These are phyloP conservation scores for Drosophila quasianomalipes DNA, from an alignment of 2,888 invertebrate species.

Conservation along the genomic window DNA sequence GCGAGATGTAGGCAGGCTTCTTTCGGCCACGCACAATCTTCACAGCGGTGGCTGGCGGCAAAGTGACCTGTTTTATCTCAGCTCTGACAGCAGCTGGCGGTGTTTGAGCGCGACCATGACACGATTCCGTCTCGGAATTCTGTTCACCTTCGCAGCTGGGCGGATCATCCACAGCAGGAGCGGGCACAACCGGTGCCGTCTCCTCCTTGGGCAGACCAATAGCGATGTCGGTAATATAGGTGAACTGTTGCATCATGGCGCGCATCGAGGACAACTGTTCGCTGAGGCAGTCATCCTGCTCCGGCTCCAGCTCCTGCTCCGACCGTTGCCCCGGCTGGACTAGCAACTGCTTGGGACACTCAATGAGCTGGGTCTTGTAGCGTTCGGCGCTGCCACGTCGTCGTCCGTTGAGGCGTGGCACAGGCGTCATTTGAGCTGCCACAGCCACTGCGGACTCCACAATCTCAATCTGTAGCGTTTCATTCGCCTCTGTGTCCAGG, in stretches of 20 bases:
- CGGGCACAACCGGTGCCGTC: background rate
- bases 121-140: slow-evolving; percentile 87
- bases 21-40: slow-evolving; percentile 86
- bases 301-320: background rate
- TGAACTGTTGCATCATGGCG: slow-evolving; percentile 83
- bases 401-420: slow-evolving; percentile 58
- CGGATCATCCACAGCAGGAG: slow-evolving; percentile 40
- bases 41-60: slow-evolving; percentile 47
- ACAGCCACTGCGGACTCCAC: slow-evolving; percentile 81
- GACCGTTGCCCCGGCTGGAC: slow-evolving; percentile 27
- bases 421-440: slow-evolving; percentile 25
- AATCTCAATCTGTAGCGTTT: slow-evolving; percentile 84
- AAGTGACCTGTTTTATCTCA: slow-evolving; percentile 24
- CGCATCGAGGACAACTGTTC: slow-evolving; percentile 81
- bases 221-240: slow-evolving; percentile 81
- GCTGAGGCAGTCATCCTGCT: slow-evolving; percentile 53
- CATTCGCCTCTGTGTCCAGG: slow-evolving; percentile 68
- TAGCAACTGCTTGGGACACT: slow-evolving; percentile 61
- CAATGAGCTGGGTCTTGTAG: slow-evolving; percentile 90
- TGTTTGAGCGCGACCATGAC: slow-evolving; percentile 75
- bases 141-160: slow-evolving; percentile 87
- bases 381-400: slow-evolving; percentile 87
- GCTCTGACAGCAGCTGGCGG: slow-evolving; percentile 21
- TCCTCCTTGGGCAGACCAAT: slow-evolving; percentile 75
- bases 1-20: slow-evolving; percentile 88